Evolutionary conservation across 2,113 vertebrate species (phyloP).

Genomic region (Platysternon megacephalum): DNA sequence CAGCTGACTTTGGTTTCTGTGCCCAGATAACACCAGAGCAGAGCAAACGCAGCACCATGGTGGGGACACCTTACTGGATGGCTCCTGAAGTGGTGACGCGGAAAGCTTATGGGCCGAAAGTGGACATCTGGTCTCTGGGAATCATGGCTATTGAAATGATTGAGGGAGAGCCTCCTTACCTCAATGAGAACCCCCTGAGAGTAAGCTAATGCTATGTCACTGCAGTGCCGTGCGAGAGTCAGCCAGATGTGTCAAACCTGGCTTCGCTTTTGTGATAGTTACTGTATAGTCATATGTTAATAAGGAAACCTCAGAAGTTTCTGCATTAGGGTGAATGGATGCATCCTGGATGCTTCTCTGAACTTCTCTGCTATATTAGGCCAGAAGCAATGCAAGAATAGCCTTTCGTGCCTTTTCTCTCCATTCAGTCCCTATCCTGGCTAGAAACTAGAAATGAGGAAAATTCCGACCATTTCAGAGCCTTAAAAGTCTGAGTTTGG

Average conservation of each 20-base stretch:
- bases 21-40: slow-evolving; percentile 98
- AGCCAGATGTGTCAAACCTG: neutral
- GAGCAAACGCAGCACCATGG: slow-evolving; percentile 98
- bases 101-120: slow-evolving; percentile 96
- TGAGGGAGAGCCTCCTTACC: slow-evolving; percentile 95
- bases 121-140: slow-evolving; percentile 97
- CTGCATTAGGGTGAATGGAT: neutral
- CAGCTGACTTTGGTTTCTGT: slow-evolving; percentile 98
- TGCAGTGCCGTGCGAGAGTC: fast-evolving
- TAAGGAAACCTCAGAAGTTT: neutral
- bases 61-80: slow-evolving; percentile 99
- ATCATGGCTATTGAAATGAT: slow-evolving; percentile 99
- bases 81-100: slow-evolving; percentile 95
- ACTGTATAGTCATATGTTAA: neutral
- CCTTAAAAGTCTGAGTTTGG: neutral
- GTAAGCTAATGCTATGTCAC: slow-evolving; percentile 71
- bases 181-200: slow-evolving; percentile 96
- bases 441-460: neutral
- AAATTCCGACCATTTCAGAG: neutral
- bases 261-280: neutral
- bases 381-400: neutral
- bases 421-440: fast-evolving
- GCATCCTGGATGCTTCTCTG: neutral
- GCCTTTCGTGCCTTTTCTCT: fast-evolving
- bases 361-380: neutral